Evolutionary conservation across 2,113 vertebrate genomes (phyloP).

Genomic region (Trematocara unimaculatum): DNA sequence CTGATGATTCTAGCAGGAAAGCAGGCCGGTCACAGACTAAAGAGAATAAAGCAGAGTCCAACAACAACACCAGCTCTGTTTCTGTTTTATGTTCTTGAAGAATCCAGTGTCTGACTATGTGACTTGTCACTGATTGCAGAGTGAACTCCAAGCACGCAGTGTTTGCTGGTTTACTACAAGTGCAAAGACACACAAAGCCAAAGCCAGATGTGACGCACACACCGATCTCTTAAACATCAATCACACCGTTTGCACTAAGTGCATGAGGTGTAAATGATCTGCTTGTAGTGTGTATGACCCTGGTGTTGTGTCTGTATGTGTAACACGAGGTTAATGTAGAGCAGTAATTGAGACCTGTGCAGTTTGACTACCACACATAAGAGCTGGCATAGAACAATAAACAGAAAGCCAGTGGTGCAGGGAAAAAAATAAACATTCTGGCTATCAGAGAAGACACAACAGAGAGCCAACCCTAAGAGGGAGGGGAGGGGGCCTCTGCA

Average conservation of each 20-base stretch:
- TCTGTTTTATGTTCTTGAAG: constrained; percentile 18
- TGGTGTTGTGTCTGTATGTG: constrained; percentile 31
- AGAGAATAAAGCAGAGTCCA: constrained; percentile 10
- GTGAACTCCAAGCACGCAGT: neutral
- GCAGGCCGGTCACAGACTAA: neutral
- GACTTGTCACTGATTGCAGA: neutral
- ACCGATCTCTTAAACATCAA: neutral
- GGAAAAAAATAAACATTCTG: constrained; percentile 51
- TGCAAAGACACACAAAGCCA: neutral
- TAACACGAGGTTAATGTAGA: constrained; percentile 27
- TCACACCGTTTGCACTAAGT: neutral
- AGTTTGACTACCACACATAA: constrained; percentile 11
- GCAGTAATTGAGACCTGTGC: constrained; percentile 33
- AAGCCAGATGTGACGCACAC: neutral
- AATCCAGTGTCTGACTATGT: neutral
- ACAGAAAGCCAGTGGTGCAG: constrained; percentile 17
- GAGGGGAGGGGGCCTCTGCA: neutral
- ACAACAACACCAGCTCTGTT: constrained; percentile 11
- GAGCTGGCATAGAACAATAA: constrained; percentile 56
- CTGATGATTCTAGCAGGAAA: constrained; percentile 47
- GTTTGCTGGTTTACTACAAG: neutral
- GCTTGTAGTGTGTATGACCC: constrained; percentile 12
- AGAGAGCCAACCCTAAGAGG: neutral
- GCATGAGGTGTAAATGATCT: constrained; percentile 16
- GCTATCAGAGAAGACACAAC: constrained; percentile 52